Base-by-base conservation (phyloP, 2,113 vertebrate genomes). In the Dicaeum eximium region DNA sequence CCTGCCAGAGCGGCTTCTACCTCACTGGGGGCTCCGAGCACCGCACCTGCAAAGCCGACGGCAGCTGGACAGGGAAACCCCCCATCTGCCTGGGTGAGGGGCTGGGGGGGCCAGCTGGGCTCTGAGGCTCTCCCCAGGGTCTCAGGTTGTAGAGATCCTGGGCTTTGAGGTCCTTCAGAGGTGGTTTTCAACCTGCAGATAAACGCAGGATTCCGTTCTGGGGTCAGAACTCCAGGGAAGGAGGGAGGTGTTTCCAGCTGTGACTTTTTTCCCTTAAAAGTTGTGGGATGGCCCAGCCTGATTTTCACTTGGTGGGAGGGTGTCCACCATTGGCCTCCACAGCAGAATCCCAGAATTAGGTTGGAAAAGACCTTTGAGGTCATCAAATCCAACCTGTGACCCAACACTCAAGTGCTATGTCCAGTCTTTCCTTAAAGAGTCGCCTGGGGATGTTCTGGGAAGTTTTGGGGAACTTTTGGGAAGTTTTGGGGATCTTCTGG, bases 31-130 rank as follows among this genome's bases (percentile, higher is more conserved):
- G 99, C 60, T 99, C 99, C 2, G 99, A 99, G 94, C 99, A 99
- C 95, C 98, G 99, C 40, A 99, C 99, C 88, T 99, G 99, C 98
- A 98, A 98, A 88, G 98, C 99, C 1, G 99, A 99, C 2, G 99
- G 99, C 94, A 99, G 99, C 98, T 99, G 99, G 99, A 99, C 99
- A 0, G 99, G 99, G 42, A 99, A 99, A n/a, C 98, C 98, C 0
- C 99, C 99, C 7, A 90, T 99, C 40, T 99, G 99, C 98, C 97
- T 99, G 77, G 98, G 99, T 99, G 98, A 97, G 83, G 72, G 60
- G 50, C 60, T 85, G 60, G 12, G 2, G 2, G 48, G 4, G 28
- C 31, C 21, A 0, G 6, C 19, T 3, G 0, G 9, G 20, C 38
- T 9, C 31, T 13, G 3, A 3, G 13, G 20, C 1, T 35, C 28